phyloP scores from a whole-genome alignment of 2,113 vertebrate genomes.

The Hydrolagus affinis region DNA sequence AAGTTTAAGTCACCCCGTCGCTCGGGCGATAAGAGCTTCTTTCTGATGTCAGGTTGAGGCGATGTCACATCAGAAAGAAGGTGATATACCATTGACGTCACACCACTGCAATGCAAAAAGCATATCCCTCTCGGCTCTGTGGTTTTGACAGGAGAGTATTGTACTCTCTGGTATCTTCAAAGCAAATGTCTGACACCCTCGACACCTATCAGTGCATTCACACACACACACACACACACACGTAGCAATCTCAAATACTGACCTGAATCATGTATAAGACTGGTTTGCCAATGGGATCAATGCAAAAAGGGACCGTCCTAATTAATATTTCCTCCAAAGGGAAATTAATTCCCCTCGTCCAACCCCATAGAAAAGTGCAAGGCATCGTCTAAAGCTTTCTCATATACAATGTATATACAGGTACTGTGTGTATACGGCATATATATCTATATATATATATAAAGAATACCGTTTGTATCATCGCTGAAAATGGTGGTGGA shows the following conservation, averaged over 20 bases:
- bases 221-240: too few relatives aligned
- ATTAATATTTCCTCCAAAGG: not conserved
- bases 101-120: constrained; percentile 24
- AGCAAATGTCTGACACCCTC: too few relatives aligned
- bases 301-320: not conserved
- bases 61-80: not conserved
- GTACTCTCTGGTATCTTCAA: too few relatives aligned
- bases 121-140: not conserved
- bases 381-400: too few relatives aligned
- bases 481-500: not conserved
- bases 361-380: not conserved
- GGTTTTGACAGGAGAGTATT: not conserved
- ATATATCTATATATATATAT: not conserved
- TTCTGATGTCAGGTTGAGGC: constrained; percentile 1
- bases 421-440: not conserved
- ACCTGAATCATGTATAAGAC: not conserved
- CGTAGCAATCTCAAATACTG: not conserved
- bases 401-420: too few relatives aligned
- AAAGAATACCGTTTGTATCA: too few relatives aligned
- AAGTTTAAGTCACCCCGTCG: too few relatives aligned
- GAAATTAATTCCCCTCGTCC: not conserved
- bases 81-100: constrained; percentile 21
- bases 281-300: not conserved
- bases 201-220: too few relatives aligned
- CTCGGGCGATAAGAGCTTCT: not conserved